Percentiles rank a stretch among this genome's conserved stretches.
phyloP scores from a whole-genome alignment of 2,888 invertebrate species.

The Pardosa pseudoannulata region DNA sequence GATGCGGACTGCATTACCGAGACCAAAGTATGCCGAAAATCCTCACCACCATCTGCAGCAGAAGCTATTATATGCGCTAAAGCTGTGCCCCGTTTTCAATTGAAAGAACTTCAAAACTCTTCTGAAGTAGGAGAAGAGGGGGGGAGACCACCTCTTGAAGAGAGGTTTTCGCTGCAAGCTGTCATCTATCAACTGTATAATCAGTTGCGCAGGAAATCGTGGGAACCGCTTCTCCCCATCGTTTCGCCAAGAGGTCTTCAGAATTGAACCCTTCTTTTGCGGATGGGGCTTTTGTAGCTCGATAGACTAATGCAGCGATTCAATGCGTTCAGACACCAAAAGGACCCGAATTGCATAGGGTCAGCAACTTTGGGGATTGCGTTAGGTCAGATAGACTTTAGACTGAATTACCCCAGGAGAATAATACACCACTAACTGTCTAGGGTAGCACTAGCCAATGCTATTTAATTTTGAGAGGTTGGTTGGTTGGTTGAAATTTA shows the following conservation, averaged over 20 bases:
- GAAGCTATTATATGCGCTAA: neutral
- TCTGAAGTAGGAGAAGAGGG: neutral
- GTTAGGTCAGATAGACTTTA: too few species aligned
- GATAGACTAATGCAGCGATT: neutral
- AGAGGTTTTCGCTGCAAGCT: neutral
- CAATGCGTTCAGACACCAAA: too few species aligned
- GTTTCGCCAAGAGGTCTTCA: neutral
- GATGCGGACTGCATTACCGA: too few species aligned
- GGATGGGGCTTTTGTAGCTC: neutral
- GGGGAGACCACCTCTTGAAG: neutral
- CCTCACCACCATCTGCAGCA: neutral
- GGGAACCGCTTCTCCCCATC: neutral
- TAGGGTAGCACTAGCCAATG: too few species aligned
- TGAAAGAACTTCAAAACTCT: slow-evolving; percentile 1
- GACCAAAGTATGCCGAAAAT: neutral
- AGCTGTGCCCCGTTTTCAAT: slow-evolving; percentile 5
- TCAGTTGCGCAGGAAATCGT: neutral
- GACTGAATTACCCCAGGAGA: too few species aligned
- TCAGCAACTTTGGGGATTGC: too few species aligned
- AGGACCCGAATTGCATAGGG: too few species aligned
- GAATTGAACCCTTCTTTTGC: neutral
- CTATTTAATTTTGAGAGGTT: too few species aligned
- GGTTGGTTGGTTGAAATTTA: too few species aligned
- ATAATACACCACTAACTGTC: too few species aligned
- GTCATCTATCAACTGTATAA: slow-evolving; percentile 14